Percentiles rank a stretch among this genome's conserved stretches.
Conservation (phyloP, 1,140 invertebrate species). For the Bombyx mandarina region DNA sequence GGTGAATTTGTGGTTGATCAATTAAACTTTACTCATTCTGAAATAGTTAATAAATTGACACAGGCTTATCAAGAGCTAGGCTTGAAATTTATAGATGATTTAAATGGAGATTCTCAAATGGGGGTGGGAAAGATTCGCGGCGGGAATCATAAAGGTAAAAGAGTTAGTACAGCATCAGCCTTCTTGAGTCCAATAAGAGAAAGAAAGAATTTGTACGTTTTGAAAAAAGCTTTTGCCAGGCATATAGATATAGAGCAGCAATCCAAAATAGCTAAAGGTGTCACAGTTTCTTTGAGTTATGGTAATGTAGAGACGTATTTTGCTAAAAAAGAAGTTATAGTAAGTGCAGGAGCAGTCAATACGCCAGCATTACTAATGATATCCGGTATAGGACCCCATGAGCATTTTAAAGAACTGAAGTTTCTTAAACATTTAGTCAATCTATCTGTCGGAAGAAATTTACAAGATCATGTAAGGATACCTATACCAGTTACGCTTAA, state of each 20-base stretch:
- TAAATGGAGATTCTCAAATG: constrained; percentile 64
- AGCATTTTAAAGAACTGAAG: constrained; percentile 71
- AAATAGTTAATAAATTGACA: constrained; percentile 49
- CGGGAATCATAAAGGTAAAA: constrained; percentile 68
- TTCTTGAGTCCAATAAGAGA: constrained; percentile 73
- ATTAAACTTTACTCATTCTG: constrained; percentile 42
- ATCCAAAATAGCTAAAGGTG: constrained; percentile 23
- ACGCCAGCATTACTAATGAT: constrained; percentile 73
- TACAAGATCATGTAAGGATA: constrained; percentile 83
- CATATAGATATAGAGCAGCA: constrained; percentile 36
- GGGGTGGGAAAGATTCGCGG: constrained; percentile 65
- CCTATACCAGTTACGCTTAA: constrained; percentile 75
- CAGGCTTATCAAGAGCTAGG: constrained; percentile 54
- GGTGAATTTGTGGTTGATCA: constrained; percentile 52
- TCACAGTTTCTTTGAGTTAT: constrained; percentile 41
- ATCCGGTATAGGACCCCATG: constrained; percentile 51
- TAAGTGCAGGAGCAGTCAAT: constrained; percentile 80
- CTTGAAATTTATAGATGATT: constrained; percentile 45
- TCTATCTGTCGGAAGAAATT: constrained; percentile 80
- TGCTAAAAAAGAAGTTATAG: constrained; percentile 78
- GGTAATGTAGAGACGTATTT: constrained; percentile 63
- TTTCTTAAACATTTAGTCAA: constrained; percentile 74
- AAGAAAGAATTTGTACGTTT: constrained; percentile 77
- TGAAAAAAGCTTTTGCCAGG: constrained; percentile 55
- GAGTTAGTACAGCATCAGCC: constrained; percentile 75